Evolutionary conservation across 2,113 vertebrate species (phyloP).

Genomic region (Tretioscincus oriximinensis): DNA sequence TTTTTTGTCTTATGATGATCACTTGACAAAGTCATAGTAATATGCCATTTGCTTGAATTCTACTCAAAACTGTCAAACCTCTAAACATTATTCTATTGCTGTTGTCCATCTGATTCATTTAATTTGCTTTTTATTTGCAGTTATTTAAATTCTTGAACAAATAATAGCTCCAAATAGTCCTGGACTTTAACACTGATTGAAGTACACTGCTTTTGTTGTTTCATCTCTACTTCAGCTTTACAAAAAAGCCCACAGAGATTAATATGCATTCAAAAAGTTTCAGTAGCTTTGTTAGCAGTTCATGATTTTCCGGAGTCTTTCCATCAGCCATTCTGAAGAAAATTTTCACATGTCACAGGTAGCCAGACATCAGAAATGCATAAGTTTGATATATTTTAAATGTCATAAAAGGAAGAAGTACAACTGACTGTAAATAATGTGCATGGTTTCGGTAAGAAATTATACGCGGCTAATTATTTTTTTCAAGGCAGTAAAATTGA

Average conservation of each 20-base stretch:
- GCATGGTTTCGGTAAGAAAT: neutral
- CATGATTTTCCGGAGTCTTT: neutral
- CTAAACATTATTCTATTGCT: neutral
- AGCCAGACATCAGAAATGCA: neutral
- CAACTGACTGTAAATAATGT: neutral
- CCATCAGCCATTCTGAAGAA: neutral
- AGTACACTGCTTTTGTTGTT: neutral
- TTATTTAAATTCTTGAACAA: neutral
- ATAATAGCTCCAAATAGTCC: too few species aligned
- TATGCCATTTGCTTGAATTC: neutral
- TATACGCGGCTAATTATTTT: slow-evolving; percentile 21
- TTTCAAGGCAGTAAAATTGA: neutral
- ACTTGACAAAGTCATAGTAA: neutral
- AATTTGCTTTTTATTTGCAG: neutral
- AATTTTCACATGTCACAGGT: neutral
- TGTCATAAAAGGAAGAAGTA: neutral
- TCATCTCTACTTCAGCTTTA: neutral
- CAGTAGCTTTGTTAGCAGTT: neutral
- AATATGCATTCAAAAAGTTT: neutral
- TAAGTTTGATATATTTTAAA: neutral
- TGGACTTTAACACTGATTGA: neutral
- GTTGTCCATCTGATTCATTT: neutral
- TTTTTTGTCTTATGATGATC: neutral
- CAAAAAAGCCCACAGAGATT: neutral
- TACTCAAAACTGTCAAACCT: neutral